Evolutionary conservation across 2,888 invertebrate genomes (phyloP), one percentile per base, ranked within the genome.

Genomic region (Alloscopus bannaensis): DNA sequence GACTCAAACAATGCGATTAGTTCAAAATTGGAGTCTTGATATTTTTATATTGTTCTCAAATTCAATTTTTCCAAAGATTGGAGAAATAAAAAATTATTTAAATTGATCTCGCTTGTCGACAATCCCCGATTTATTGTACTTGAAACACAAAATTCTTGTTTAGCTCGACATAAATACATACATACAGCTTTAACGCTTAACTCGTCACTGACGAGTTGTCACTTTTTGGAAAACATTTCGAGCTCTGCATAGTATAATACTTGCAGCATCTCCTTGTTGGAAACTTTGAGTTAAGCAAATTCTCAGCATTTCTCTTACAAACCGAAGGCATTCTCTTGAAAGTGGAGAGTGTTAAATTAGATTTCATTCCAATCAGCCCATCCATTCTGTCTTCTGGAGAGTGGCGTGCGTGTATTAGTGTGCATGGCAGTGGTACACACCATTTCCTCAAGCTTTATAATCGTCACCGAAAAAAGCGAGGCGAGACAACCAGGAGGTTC

Each of bases 291-390:
- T n/a, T n/a, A n/a, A n/a, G n/a, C n/a, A n/a, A n/a, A n/a, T n/a
- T n/a, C n/a, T n/a, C n/a, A 36, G 6, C 8, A 36, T 8, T 36
- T 6, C 36, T 36, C 36, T 8, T 13, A 36, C 36, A 36, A 36
- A 36, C 36, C 13, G 36, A 50, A 50, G 3, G 20, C 20, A 22
- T 8, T 20, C 18, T 8, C 16, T 20, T 24, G 16, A 6, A 47
- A 4, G 8, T 55, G 55, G 11, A 55, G 18, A 20, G 28, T 60
- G 40, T 60, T 60, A 64, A 64, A 64, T 64, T 64, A 64, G 64
- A 64, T 64, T 64, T 64, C 45, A 28, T 45, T 64, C 64, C 64
- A 45, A 64, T 64, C 64, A 64, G 18, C 45, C 64, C 42, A 64
- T 64, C 47, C 64, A 45, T 64, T 47, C 47, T 47, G 16, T 64